Conservation (phyloP, 1,140 invertebrate genomes). For the Uloborus diversus region DNA sequence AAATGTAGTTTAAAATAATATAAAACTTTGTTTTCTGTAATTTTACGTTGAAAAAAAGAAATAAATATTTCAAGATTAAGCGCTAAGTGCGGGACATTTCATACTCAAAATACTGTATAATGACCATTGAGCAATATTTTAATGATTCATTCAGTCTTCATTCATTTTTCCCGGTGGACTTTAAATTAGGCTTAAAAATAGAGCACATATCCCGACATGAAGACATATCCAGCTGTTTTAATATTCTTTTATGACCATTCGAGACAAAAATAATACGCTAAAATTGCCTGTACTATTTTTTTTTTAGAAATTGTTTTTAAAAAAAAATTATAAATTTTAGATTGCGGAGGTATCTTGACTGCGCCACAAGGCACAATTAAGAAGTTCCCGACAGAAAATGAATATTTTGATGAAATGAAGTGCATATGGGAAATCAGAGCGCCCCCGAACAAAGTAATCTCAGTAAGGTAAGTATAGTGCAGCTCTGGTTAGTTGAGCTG, state of each 20-base stretch:
- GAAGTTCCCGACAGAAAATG: conserved; percentile 62
- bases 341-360: conserved; percentile 72
- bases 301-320: neutral
- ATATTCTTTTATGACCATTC: neutral
- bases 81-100: no score
- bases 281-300: neutral
- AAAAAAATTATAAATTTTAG: conserved; percentile 61
- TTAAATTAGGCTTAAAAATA: neutral
- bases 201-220: neutral
- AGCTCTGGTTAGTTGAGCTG: no score
- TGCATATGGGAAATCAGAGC: conserved; percentile 84
- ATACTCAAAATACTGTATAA: no score
- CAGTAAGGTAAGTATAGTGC: conserved; percentile 6
- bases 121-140: no score
- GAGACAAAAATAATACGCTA: neutral
- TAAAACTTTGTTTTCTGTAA: no score
- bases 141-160: no score
- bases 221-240: neutral
- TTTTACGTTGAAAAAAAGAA: no score
- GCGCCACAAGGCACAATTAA: conserved; percentile 63
- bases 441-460: conserved; percentile 71
- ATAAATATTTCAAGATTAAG: no score
- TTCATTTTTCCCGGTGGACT: no score
- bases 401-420: conserved; percentile 68
- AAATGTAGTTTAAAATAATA: no score